Evolutionary conservation across 2,113 vertebrate genomes (phyloP).

Genomic region (Amazona vittata): DNA sequence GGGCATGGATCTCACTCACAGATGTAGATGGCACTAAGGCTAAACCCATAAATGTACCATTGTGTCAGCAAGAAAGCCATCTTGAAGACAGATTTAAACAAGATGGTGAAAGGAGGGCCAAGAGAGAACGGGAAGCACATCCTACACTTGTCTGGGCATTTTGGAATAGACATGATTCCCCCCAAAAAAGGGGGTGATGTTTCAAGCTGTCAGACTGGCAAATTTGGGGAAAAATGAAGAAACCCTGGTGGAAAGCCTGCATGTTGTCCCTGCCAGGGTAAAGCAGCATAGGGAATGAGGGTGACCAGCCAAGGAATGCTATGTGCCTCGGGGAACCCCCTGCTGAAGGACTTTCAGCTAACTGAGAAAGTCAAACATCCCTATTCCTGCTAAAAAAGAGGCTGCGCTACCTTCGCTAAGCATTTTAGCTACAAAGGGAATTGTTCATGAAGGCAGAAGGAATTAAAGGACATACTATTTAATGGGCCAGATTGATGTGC

Average conservation of each 20-base stretch:
- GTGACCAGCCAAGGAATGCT: neutral
- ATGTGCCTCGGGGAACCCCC: neutral
- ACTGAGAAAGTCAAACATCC: constrained; percentile 45
- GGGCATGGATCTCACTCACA: constrained; percentile 91
- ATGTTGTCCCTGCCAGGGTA: neutral
- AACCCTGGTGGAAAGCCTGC: neutral
- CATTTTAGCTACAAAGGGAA: constrained; percentile 37
- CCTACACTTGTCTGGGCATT: neutral
- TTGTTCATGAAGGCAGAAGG: constrained; percentile 41
- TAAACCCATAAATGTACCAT: constrained; percentile 97
- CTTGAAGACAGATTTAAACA: constrained; percentile 95
- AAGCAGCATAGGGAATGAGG: neutral
- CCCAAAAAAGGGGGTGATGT: neutral
- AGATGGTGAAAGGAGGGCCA: constrained; percentile 79
- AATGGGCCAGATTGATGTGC: constrained; percentile 44
- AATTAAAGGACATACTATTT: constrained; percentile 16
- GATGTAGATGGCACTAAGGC: constrained; percentile 87
- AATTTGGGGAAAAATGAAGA: neutral
- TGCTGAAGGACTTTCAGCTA: constrained; percentile 45
- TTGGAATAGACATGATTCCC: neutral
- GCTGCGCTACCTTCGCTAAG: neutral
- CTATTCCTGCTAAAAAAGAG: neutral
- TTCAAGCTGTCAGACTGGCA: neutral
- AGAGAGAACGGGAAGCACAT: neutral
- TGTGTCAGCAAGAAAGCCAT: constrained; percentile 94